These are phyloP conservation scores for Frankliniella fusca DNA, from an alignment of 2,888 invertebrate species.

Conservation along the genomic window DNA sequence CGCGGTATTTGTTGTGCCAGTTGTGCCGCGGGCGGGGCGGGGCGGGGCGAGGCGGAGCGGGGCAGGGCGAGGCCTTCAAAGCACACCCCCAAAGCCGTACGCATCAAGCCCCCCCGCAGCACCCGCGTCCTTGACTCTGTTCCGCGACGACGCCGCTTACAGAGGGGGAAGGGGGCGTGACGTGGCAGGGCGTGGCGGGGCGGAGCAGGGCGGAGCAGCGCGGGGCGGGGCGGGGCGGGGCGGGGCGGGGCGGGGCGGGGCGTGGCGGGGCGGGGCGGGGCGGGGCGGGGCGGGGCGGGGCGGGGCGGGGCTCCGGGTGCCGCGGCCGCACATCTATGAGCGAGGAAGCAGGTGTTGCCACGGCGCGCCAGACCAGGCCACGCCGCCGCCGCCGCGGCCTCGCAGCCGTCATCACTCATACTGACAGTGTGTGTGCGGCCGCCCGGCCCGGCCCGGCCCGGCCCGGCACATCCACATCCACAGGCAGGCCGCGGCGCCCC, in stretches of 20 bases:
- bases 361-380: not conserved
- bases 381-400: too few species aligned
- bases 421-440: not conserved
- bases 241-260: not conserved
- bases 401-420: not conserved
- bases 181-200: not conserved
- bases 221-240: not conserved
- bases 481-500: too few species aligned
- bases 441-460: too few species aligned
- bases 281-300: too few species aligned
- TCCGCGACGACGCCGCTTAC: not conserved
- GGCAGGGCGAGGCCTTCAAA: not conserved
- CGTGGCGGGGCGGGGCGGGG: too few species aligned
- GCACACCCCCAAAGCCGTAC: not conserved
- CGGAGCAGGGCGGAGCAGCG: not conserved
- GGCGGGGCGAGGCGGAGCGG: not conserved
- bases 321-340: not conserved
- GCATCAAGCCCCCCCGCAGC: not conserved
- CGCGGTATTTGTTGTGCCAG: not conserved
- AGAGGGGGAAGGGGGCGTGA: too few species aligned
- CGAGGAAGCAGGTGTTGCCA: not conserved
- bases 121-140: not conserved
- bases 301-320: not conserved
- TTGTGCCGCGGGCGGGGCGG: not conserved
- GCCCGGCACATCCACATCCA: too few species aligned